Evolutionary conservation across 2,797 vertebrate species (phyloP).

Genomic region (Falco berigora): DNA sequence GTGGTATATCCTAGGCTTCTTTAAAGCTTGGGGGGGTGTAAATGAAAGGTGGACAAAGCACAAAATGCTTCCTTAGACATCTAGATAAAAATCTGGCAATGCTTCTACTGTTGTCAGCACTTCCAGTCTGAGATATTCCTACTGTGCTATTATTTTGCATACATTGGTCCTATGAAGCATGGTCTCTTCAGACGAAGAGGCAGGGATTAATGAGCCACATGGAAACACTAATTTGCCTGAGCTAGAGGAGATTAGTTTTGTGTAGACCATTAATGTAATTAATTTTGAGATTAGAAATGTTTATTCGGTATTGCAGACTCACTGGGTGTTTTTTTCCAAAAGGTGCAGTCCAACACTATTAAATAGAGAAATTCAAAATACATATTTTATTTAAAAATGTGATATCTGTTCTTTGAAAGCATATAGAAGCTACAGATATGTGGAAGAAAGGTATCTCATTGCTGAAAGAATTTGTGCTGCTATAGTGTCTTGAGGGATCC

Average conservation of each 20-base stretch:
- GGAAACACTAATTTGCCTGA: conserved; percentile 59
- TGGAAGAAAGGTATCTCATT: neutral
- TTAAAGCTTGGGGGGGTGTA: neutral
- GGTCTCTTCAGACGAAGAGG: conserved; percentile 38
- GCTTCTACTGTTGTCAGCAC: neutral
- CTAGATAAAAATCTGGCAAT: neutral
- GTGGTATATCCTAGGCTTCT: neutral
- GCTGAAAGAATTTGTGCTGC: neutral
- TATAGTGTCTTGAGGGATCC: neutral
- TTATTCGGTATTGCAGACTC: neutral
- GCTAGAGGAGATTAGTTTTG: conserved; percentile 57
- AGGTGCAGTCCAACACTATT: neutral
- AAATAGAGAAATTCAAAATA: neutral
- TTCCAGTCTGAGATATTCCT: neutral
- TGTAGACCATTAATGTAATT: conserved; percentile 35
- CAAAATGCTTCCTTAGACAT: neutral
- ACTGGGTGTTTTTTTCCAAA: neutral
- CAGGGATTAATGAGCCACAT: conserved; percentile 44
- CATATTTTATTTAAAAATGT: neutral
- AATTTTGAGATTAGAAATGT: conserved; percentile 33
- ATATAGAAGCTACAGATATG: neutral
- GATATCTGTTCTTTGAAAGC: neutral
- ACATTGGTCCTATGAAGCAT: neutral
- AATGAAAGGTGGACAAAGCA: neutral
- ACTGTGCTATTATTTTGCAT: neutral